Evolutionary conservation across 2,113 vertebrate genomes (phyloP), one percentile per base, ranked within the genome.

Genomic region (Varanus komodoensis): DNA sequence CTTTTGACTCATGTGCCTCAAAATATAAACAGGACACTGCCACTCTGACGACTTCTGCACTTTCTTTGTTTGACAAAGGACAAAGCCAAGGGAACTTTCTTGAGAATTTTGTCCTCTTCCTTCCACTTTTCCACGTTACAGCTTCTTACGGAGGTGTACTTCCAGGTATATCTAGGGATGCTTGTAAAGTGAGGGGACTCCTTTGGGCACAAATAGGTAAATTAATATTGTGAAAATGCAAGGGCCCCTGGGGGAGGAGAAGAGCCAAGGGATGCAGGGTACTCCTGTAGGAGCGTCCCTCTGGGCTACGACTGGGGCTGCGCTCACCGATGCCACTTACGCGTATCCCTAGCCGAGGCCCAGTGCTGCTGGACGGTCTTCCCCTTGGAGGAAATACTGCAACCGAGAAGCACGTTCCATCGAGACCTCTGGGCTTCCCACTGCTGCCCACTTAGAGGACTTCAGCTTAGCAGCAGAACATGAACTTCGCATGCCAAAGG

Each of bases 1-100:
- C 48, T 50, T 89, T 79, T 89, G 89, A 97, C 97, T 97, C 97
- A 98, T 95, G 94, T 96, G 96, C 96, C 97, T 97, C 97, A 97
- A 96, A 96, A 96, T 93, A 96, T 97, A 97, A 97, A 97, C 97
- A 98, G 96, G 96, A 97, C 96, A 91, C 95, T 93, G 83, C 95
- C 95, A 93, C 97, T 96, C 95, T 90, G 94, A 94, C 90, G 92
- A 92, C 83, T 96, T 94, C 85, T 92, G 84, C 87, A 86, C 85
- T 91, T 94, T 92, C 82, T 84, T 95, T 94, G 75, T 86, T 96
- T 86, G 82, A 90, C 86, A 89, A 90, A 61, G 0, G 92, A 79
- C 90, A 94, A 94, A 95, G 91, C 71, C 79, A 91, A 90, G 92
- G 90, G 78, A 86, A 64, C 80, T 90, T 86, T 94, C 90, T 79